Percentiles rank a stretch among this genome's conserved stretches.
Conservation (phyloP, 2,113 vertebrate genomes). For the Shinisaurus crocodilurus region DNA sequence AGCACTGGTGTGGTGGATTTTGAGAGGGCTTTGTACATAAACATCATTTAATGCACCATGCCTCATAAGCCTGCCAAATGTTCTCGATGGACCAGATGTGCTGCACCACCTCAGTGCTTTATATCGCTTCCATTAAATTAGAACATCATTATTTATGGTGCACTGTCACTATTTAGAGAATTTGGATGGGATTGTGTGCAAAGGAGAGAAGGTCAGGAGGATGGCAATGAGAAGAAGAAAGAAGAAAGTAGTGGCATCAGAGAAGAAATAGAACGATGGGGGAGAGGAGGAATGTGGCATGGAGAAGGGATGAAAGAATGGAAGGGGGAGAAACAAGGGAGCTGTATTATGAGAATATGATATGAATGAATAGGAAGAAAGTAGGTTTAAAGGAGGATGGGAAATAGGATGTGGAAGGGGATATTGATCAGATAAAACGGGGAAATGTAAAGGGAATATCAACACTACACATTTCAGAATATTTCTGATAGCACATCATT, state of each 20-base stretch:
- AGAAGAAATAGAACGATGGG: neutral
- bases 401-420: neutral
- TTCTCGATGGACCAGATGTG: conserved; percentile 25
- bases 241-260: neutral
- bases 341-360: neutral
- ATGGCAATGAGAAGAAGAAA: neutral
- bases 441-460: neutral
- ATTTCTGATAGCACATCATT: neutral
- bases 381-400: too few relatives aligned
- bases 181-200: neutral
- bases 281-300: neutral
- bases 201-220: neutral
- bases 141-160: neutral
- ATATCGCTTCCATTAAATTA: neutral
- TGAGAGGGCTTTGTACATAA: conserved; percentile 25
- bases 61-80: conserved; percentile 14
- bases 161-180: conserved; percentile 2
- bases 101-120: neutral
- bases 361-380: neutral
- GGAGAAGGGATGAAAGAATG: neutral
- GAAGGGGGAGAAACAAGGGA: neutral
- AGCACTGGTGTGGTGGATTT: neutral
- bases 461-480: neutral
- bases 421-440: neutral
- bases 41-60: neutral